Conservation (phyloP, 2,888 invertebrate genomes). For the Caenorhabditis becei region DNA sequence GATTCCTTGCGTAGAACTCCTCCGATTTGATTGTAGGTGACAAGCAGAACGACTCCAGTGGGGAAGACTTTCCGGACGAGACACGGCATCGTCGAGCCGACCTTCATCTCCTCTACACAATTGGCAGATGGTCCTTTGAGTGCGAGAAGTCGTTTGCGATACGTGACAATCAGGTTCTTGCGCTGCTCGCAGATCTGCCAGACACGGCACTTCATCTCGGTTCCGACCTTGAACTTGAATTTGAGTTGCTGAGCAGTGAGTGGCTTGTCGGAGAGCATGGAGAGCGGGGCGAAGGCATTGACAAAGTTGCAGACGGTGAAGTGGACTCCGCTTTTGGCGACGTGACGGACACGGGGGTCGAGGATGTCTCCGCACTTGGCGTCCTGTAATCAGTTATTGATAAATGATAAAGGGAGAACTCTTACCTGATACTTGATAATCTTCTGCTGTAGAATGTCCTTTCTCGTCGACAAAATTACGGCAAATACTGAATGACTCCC, state of each 20-base stretch:
- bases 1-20: constrained; percentile 57
- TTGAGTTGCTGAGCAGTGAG: constrained; percentile 21
- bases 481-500: no score
- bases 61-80: constrained; percentile 65
- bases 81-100: constrained; percentile 50
- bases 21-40: constrained; percentile 68
- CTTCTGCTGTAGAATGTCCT: constrained; percentile 74
- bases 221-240: constrained; percentile 44
- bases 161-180: constrained; percentile 69
- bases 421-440: constrained; percentile 69
- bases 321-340: constrained; percentile 56
- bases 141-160: constrained; percentile 66
- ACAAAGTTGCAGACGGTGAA: constrained; percentile 63
- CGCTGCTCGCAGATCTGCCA: constrained; percentile 66
- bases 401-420: neutral
- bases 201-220: constrained; percentile 69
- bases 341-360: constrained; percentile 53
- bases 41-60: constrained; percentile 70
- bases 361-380: constrained; percentile 68
- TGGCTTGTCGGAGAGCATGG: constrained; percentile 68
- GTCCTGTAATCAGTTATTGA: constrained; percentile 48
- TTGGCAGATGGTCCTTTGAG: constrained; percentile 37
- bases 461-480: constrained; percentile 74
- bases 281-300: constrained; percentile 70
- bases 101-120: constrained; percentile 37